Conservation (phyloP, 2,113 vertebrate species). For the Theropithecus gelada region DNA sequence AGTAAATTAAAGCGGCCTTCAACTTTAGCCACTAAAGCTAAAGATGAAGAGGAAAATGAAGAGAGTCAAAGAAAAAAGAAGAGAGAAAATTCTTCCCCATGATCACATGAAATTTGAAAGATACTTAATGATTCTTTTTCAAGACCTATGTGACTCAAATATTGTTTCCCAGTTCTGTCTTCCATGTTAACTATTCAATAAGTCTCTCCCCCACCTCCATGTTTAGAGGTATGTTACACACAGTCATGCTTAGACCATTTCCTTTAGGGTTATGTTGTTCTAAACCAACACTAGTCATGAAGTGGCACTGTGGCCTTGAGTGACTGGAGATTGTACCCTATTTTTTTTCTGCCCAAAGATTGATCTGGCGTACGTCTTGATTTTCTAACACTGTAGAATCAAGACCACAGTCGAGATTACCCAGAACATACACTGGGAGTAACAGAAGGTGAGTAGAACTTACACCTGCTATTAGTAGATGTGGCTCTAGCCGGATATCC, state of each 20-base stretch:
- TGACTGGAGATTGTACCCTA: neutral
- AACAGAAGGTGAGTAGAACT: neutral
- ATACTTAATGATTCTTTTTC: neutral
- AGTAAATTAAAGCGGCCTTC: neutral
- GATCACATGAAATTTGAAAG: neutral
- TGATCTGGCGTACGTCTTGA: neutral
- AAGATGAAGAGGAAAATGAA: no score
- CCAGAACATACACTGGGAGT: no score
- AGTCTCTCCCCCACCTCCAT: neutral
- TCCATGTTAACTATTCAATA: neutral
- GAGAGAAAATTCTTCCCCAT: neutral
- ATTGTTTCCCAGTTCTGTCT: neutral
- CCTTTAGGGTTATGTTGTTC: neutral
- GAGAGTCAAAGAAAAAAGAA: neutral
- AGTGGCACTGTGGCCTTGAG: neutral
- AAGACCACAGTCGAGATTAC: neutral
- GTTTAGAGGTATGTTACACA: neutral
- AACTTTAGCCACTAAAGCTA: neutral
- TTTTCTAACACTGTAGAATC: neutral
- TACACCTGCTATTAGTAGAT: neutral
- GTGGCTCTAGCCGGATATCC: no score
- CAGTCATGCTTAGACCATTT: neutral
- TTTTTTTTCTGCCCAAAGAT: neutral
- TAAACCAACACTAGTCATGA: neutral
- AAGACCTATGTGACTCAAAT: neutral